Percentiles rank a stretch among this genome's conserved stretches.
phyloP scores from a whole-genome alignment of 2,113 vertebrate species.

The Buteo buteo region DNA sequence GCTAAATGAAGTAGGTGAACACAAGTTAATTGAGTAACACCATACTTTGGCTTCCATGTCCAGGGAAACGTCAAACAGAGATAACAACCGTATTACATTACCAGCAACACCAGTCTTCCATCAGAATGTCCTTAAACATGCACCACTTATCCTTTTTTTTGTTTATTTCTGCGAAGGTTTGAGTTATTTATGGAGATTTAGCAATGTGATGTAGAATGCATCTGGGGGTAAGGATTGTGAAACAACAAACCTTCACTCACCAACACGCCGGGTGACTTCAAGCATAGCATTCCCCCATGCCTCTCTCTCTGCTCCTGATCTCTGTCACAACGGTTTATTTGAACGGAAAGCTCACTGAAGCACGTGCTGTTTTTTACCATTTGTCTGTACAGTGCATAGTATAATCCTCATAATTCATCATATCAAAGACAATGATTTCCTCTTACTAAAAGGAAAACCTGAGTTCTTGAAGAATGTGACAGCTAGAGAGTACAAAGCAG shows the following conservation, averaged over 20 bases:
- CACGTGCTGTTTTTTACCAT: neutral
- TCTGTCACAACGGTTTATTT: neutral
- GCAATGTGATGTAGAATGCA: rapidly evolving
- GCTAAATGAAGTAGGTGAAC: neutral
- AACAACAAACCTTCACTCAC: neutral
- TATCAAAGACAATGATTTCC: neutral
- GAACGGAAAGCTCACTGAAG: neutral
- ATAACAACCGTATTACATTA: rapidly evolving
- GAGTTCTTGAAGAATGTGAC: neutral
- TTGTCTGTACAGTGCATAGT: neutral
- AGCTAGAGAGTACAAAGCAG: neutral
- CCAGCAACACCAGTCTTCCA: neutral
- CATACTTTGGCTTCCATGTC: rapidly evolving
- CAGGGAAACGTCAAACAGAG: no score
- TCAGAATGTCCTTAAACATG: neutral
- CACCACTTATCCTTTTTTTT: neutral
- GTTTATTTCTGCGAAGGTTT: neutral
- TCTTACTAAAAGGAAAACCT: neutral
- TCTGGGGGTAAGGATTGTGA: neutral
- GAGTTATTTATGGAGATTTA: neutral
- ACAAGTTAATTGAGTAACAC: neutral
- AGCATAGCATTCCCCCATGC: neutral
- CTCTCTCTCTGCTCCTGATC: neutral
- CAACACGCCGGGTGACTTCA: rapidly evolving
- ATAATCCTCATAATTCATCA: neutral